Base-by-base conservation (phyloP, 2,113 vertebrate species). In the Probosciger aterrimus region DNA sequence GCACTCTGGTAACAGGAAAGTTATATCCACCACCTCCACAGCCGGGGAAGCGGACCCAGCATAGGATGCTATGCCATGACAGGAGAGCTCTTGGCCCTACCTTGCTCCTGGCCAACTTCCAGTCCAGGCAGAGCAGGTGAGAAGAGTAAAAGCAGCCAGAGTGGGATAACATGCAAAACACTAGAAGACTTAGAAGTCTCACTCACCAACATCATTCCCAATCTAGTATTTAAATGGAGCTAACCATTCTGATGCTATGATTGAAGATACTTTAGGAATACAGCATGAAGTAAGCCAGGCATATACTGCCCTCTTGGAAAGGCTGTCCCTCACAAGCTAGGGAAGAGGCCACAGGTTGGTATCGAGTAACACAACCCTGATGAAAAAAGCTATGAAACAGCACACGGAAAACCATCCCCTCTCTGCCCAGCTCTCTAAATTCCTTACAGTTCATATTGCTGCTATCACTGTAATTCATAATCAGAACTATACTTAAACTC, bases 51-150 rank as follows among this genome's bases (percentile, higher is more conserved):
- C 1, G 8, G 65, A 35, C 14, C 77, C 60, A 7, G 35, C 1
- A 1, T 3, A 2, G 2, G 3, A 11, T 2, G 6, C n/a, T 14
- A 1, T 4, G 1, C 20, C 17, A 2, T 4, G 30, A 35, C 50
- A n/a, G 18, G 3, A 12, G n/a, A 63, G 59, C 17, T 41, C 5
- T 16, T 12, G 60, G 18, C 31, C 33, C 10, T 11, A 12, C 64
- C 64, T 67, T 2, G 0, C 49, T 43, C 35, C 68, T 12, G 35
- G 50, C 33, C 71, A 27, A 13, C 33, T 46, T 44, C 57, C 62
- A 30, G 35, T 1, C 19, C 50, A 37, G 52, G 47, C 5, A 65
- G 16, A 35, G 15, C 37, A 18, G 24, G 22, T n/a, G 52, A 60
- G 24, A 39, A 30, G 68, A 57, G 18, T 30, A 65, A 81, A 75